Evolutionary conservation across 2,888 invertebrate species (phyloP).

Genomic region (Dynastes maya): DNA sequence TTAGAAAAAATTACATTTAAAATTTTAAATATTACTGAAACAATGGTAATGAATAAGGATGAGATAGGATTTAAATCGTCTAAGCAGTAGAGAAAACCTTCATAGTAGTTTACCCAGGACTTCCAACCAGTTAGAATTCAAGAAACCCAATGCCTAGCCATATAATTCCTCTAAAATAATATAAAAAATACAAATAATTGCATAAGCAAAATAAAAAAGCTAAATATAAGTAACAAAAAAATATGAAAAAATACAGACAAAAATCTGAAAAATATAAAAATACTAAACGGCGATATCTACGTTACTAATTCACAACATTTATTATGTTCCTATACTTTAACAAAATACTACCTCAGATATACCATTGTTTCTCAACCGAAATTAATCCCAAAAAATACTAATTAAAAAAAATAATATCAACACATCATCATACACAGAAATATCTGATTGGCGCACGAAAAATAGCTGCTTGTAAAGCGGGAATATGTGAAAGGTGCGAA

Average conservation of each 20-base stretch:
- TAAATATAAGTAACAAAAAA: too few species aligned
- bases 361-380: constrained; percentile 20
- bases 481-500: constrained; percentile 37
- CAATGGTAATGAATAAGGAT: constrained; percentile 15
- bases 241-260: too few species aligned
- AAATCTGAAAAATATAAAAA: too few species aligned
- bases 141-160: too few species aligned
- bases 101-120: too few species aligned
- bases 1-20: too few species aligned
- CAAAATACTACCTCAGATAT: neutral
- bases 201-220: too few species aligned
- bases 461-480: constrained; percentile 32
- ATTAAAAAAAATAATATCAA: neutral
- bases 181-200: too few species aligned
- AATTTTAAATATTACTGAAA: neutral
- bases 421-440: constrained; percentile 37
- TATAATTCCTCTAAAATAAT: too few species aligned
- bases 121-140: too few species aligned
- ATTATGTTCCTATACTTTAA: neutral
- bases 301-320: neutral
- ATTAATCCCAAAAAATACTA: neutral
- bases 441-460: constrained; percentile 36
- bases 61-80: neutral
- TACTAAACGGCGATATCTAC: neutral
- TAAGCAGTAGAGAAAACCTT: neutral